Evolutionary conservation across 2,113 vertebrate species (phyloP).

Genomic region (Ammodytes dubius): DNA sequence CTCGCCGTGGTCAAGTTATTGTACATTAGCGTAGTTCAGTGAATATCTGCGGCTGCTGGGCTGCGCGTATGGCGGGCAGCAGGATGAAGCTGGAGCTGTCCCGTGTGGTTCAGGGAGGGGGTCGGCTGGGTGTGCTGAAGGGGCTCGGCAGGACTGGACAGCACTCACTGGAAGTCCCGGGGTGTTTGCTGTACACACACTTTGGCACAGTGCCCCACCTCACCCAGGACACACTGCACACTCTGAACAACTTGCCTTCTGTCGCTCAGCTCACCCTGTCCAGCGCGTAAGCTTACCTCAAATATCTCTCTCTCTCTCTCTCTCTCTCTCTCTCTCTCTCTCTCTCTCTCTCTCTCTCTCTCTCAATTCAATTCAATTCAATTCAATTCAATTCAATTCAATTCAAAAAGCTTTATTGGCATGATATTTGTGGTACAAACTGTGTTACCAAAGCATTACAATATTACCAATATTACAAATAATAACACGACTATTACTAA

Average conservation of each 20-base stretch:
- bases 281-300: conserved; percentile 84
- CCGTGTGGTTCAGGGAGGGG: conserved; percentile 84
- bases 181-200: conserved; percentile 93
- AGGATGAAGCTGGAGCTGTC: conserved; percentile 88
- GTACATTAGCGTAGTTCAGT: neutral
- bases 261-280: conserved; percentile 90
- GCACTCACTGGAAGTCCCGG: conserved; percentile 87
- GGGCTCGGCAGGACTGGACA: conserved; percentile 84
- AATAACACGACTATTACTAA: too few species aligned
- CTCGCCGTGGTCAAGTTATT: neutral
- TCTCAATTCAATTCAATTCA: too few species aligned
- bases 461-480: too few species aligned
- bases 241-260: conserved; percentile 84
- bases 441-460: too few species aligned
- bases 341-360: too few species aligned
- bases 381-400: too few species aligned
- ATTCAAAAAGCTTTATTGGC: too few species aligned
- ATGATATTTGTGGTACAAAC: too few species aligned
- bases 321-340: too few species aligned
- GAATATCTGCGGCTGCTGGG: neutral
- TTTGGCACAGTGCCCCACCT: conserved; percentile 92
- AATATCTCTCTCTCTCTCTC: too few species aligned
- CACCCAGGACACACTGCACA: conserved; percentile 88
- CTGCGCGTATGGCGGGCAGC: conserved; percentile 30
- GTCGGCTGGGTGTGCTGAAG: conserved; percentile 88